A percentile compares a stretch with the other conserved stretches of the same genome.
Evolutionary conservation across 2,888 invertebrate genomes (phyloP).

Genomic region (Odontothrips loti): DNA sequence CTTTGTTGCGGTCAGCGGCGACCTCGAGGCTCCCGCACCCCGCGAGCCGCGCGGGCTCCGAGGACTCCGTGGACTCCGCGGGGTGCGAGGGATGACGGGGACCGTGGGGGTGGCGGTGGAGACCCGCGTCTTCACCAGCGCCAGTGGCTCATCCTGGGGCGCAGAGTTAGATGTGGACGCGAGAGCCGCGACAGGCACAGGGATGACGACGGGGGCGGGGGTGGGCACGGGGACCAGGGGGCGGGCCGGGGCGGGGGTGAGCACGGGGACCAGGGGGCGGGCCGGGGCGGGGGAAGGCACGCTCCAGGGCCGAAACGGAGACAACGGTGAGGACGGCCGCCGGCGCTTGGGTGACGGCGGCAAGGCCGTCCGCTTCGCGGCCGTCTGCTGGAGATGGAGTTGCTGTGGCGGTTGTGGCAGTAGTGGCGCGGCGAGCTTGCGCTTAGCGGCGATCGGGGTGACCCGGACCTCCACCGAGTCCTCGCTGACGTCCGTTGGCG

Average conservation of each 20-base stretch:
- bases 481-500: slow-evolving; percentile 61
- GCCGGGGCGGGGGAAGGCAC: slow-evolving; percentile 43
- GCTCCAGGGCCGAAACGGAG: background rate
- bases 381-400: slow-evolving; percentile 65
- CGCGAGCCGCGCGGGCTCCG: slow-evolving; percentile 4
- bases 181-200: slow-evolving; percentile 38
- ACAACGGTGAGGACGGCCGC: background rate
- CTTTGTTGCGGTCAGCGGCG: background rate
- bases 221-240: slow-evolving; percentile 47
- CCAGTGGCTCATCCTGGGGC: slow-evolving; percentile 38
- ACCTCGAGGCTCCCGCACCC: background rate
- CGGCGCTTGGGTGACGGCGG: background rate
- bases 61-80: background rate
- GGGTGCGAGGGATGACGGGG: slow-evolving; percentile 10
- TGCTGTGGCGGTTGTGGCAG: slow-evolving; percentile 55
- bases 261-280: slow-evolving; percentile 48
- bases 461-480: slow-evolving; percentile 63
- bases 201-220: slow-evolving; percentile 44
- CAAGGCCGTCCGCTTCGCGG: slow-evolving; percentile 41
- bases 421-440: slow-evolving; percentile 64
- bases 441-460: slow-evolving; percentile 57
- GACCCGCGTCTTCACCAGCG: slow-evolving; percentile 35
- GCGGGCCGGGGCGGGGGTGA: slow-evolving; percentile 48
- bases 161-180: slow-evolving; percentile 39
- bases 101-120: slow-evolving; percentile 28